phyloP scores from a whole-genome alignment of 2,113 vertebrate species.

The Merops nubicus region DNA sequence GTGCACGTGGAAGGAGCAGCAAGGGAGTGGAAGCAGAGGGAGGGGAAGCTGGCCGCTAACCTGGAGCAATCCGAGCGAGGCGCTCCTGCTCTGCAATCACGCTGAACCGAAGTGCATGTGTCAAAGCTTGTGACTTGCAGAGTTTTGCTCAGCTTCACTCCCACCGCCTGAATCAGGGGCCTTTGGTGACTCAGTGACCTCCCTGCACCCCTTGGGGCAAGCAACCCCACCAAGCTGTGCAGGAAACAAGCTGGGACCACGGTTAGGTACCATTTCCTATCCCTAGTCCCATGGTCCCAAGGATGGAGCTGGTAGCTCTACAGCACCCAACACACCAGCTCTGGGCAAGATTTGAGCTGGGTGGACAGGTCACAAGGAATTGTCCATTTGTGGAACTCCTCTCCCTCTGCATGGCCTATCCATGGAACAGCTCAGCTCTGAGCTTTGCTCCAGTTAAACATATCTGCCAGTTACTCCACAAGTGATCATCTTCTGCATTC shows the following conservation, averaged over 20 bases:
- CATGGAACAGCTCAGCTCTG: background rate
- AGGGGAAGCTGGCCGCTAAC: background rate
- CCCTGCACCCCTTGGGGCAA: background rate
- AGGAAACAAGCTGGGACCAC: background rate
- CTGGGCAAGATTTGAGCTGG: background rate
- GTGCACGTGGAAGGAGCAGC: background rate
- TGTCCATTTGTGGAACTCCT: background rate
- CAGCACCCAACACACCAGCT: background rate
- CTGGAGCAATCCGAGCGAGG: background rate
- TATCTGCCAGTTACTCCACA: background rate
- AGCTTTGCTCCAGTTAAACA: background rate
- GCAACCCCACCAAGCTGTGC: background rate
- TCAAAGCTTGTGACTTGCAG: background rate
- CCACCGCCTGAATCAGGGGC: background rate
- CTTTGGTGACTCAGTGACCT: background rate
- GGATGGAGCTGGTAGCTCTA: background rate
- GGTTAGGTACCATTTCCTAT: rapidly evolving
- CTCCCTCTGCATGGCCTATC: rapidly evolving
- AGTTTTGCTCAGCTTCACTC: background rate
- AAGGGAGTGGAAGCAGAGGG: background rate
- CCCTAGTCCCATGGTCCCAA: background rate
- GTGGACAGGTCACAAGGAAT: background rate
- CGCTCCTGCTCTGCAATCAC: background rate
- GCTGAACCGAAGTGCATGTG: background rate
- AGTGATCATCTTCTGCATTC: background rate